Base-by-base conservation (phyloP, 2,797 vertebrate species). In the Sparidentex hasta region DNA sequence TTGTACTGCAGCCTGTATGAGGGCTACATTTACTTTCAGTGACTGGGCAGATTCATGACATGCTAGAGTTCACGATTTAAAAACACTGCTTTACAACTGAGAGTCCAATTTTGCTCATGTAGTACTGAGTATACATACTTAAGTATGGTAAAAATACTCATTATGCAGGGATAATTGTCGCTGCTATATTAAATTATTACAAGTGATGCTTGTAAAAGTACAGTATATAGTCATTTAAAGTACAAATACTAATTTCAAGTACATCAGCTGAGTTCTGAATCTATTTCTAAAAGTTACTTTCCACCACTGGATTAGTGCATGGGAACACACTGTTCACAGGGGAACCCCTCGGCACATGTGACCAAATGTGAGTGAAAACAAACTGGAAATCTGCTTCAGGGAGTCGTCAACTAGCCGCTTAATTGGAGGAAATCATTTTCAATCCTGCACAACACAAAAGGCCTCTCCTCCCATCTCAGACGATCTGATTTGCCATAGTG, bases 341-440 rank as follows among this genome's bases (percentile, higher is more conserved):
- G n/a, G 7, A 54, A 13, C 11, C 20, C 33, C 7, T 18, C 20
- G 57, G 3, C 23, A 2, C 41, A 57, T 64, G 21, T 61, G 27
- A 63, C n/a, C 56, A 56, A 68, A 21, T 44, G 50, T 17, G 16
- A 64, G 20, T 5, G 27, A 70, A 70, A 58, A 55, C 58, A 43
- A 29, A 61, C 1, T 44, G 38, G 20, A 27, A 52, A 46, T 51
- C 11, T 43, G 29, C 52, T 55, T 61, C 3, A 41, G 14, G 6
- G 20, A 79, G 23, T 48, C 21, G 18, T 21, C 25, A 65, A 46
- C n/a, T n/a, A 65, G 41, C n/a, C 44, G 20, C 29, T 55, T 69
- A 56, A 54, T 8, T 20, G 27, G 17, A 55, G 21, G 12, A 46
- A 29, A 69, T 76, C 0, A 58, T 76, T 63, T 71, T 55, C 18